phyloP scores from a whole-genome alignment of 2,888 invertebrate species.

The Thereva unica region DNA sequence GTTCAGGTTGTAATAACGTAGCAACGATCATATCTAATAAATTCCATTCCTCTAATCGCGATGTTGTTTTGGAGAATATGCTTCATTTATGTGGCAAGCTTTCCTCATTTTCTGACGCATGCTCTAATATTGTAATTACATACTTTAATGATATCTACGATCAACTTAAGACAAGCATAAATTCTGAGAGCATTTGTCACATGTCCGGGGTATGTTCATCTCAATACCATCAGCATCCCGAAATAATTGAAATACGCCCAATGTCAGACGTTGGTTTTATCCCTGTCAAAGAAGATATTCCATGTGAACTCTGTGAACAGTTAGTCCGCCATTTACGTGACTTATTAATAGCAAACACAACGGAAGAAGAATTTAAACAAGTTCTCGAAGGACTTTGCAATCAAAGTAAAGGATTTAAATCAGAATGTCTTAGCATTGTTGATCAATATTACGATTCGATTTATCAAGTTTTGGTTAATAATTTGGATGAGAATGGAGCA shows the following conservation, averaged over 20 bases:
- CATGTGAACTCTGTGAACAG: conserved; percentile 86
- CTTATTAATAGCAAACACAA: conserved; percentile 81
- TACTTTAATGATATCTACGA: conserved; percentile 74
- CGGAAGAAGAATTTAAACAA: conserved; percentile 77
- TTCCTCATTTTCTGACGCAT: conserved; percentile 77
- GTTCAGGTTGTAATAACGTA: conserved; percentile 53
- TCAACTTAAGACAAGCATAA: conserved; percentile 66
- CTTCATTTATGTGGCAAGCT: conserved; percentile 68
- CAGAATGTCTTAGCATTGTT: conserved; percentile 76
- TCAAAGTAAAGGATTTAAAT: conserved; percentile 73
- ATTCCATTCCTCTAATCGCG: conserved; percentile 52
- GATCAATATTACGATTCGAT: conserved; percentile 77
- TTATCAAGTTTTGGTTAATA: conserved; percentile 70
- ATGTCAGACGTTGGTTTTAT: conserved; percentile 64
- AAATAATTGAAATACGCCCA: conserved; percentile 63
- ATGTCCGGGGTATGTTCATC: conserved; percentile 74
- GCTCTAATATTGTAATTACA: conserved; percentile 72
- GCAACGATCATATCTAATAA: conserved; percentile 50
- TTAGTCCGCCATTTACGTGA: conserved; percentile 79
- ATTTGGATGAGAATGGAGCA: conserved; percentile 70
- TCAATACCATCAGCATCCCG: conserved; percentile 67
- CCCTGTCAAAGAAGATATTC: conserved; percentile 66
- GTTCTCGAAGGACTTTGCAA: conserved; percentile 79
- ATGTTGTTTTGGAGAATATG: conserved; percentile 54
- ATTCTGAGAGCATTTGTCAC: conserved; percentile 71